phyloP scores from a whole-genome alignment of 92 coral and sea anemone species.

The Nematostella vectensis region DNA sequence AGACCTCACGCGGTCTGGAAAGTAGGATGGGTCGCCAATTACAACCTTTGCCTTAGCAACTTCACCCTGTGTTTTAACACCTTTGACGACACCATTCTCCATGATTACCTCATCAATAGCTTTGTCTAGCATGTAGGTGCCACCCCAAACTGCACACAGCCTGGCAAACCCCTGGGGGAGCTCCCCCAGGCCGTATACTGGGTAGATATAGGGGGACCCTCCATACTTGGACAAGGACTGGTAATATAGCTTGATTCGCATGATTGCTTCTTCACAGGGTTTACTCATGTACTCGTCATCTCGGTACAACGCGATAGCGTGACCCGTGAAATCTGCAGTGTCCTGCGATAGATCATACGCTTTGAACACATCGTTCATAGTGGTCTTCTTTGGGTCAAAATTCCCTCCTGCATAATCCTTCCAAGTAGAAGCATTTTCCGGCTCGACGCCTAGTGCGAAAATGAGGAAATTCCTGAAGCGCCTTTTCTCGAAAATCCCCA shows the following conservation, averaged over 20 bases:
- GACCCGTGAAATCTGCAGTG: slow-evolving; percentile 87
- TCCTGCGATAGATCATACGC: slow-evolving; percentile 66
- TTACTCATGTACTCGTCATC: slow-evolving; percentile 63
- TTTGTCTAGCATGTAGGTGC: slow-evolving; percentile 79
- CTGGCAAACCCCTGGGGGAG: slow-evolving; percentile 91
- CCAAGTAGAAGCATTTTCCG: slow-evolving; percentile 59
- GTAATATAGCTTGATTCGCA: slow-evolving; percentile 68
- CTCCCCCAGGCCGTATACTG: slow-evolving; percentile 88
- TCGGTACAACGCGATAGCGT: slow-evolving; percentile 74
- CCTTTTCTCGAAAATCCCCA: slow-evolving; percentile 93
- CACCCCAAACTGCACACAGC: slow-evolving; percentile 81
- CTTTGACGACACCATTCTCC: slow-evolving; percentile 56
- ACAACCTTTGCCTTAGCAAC: slow-evolving; percentile 68
- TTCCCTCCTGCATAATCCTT: slow-evolving; percentile 8
- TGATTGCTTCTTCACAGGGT: slow-evolving; percentile 72
- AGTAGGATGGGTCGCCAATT: slow-evolving; percentile 89
- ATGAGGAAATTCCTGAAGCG: slow-evolving; percentile 70
- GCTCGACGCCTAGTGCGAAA: slow-evolving; percentile 50
- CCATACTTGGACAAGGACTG: slow-evolving; percentile 65
- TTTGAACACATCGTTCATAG: slow-evolving; percentile 68
- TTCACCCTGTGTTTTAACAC: slow-evolving; percentile 67
- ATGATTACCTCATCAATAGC: slow-evolving; percentile 49
- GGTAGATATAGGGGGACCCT: slow-evolving; percentile 76
- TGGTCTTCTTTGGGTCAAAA: slow-evolving; percentile 47
- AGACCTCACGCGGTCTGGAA: slow-evolving; percentile 53